Evolutionary conservation across 2,797 vertebrate species (phyloP).

Genomic region (Paguma larvata): DNA sequence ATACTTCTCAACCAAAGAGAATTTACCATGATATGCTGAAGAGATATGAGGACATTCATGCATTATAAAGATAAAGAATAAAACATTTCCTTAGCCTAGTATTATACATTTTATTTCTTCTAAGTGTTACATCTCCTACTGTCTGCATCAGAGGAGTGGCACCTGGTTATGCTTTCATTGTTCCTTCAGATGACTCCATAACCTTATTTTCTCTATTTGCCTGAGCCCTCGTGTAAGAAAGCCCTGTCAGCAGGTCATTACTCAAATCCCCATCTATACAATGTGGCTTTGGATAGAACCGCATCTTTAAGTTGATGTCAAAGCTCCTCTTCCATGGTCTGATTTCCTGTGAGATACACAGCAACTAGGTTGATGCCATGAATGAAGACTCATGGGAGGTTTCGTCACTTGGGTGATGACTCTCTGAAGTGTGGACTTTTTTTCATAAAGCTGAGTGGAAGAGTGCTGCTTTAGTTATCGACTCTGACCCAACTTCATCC

Average conservation of each 20-base stretch:
- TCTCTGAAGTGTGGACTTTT: not conserved
- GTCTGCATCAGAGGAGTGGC: not conserved
- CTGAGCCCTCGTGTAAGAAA: not conserved
- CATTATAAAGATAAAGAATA: not conserved
- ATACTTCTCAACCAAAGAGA: not conserved
- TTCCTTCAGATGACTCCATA: not conserved
- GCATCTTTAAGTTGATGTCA: not conserved
- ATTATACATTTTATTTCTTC: constrained; percentile 3
- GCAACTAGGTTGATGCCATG: not conserved
- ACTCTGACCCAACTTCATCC: not conserved
- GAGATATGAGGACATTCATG: not conserved
- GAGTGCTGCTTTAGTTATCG: not conserved
- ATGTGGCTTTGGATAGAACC: not conserved
- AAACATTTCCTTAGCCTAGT: not conserved
- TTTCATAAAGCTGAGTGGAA: not conserved
- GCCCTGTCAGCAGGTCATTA: not conserved
- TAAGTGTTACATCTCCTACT: not conserved
- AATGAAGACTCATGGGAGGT: not conserved
- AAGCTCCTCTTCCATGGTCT: not conserved
- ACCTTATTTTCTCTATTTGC: not conserved
- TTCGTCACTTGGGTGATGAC: not conserved
- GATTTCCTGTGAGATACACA: not conserved
- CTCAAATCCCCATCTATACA: not conserved
- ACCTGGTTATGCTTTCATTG: not conserved
- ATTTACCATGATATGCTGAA: not conserved